These are phyloP conservation scores for Hydrocynus forskahlii DNA, from an alignment of 2,797 vertebrate genomes.

Conservation along the genomic window DNA sequence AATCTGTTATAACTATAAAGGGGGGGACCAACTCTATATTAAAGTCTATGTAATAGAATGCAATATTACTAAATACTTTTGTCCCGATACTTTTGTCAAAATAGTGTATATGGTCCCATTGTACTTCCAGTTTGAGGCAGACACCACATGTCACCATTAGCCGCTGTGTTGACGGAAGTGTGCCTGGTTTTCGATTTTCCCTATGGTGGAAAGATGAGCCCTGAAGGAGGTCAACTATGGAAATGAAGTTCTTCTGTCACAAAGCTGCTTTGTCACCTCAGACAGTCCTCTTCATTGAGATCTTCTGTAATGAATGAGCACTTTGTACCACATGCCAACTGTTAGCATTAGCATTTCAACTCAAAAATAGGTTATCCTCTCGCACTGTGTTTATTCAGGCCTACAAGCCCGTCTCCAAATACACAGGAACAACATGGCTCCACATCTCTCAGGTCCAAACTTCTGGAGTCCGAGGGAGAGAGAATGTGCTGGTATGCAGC, in stretches of 20 bases:
- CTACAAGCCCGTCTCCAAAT: neutral
- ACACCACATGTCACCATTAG: neutral
- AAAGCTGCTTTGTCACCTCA: constrained; percentile 52
- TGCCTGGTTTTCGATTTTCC: constrained; percentile 14
- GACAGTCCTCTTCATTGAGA: constrained; percentile 49
- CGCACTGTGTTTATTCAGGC: neutral
- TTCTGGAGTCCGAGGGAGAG: neutral
- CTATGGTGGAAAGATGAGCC: constrained; percentile 25
- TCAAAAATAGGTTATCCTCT: constrained; percentile 33
- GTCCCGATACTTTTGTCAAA: too few species aligned
- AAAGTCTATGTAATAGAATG: too few species aligned
- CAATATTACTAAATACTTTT: too few species aligned
- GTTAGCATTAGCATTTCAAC: constrained; percentile 24
- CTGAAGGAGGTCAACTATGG: constrained; percentile 37
- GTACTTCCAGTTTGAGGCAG: neutral
- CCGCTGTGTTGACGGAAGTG: neutral
- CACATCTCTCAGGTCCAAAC: neutral
- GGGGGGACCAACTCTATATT: too few species aligned
- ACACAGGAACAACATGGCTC: neutral
- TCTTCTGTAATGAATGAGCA: constrained; percentile 44
- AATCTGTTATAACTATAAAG: too few species aligned
- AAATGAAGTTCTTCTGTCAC: constrained; percentile 37
- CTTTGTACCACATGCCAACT: constrained; percentile 43
- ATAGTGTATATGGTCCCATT: neutral
- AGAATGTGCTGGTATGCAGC: constrained; percentile 28